Conservation (phyloP, 2,113 vertebrate species). For the Fulica atra region DNA sequence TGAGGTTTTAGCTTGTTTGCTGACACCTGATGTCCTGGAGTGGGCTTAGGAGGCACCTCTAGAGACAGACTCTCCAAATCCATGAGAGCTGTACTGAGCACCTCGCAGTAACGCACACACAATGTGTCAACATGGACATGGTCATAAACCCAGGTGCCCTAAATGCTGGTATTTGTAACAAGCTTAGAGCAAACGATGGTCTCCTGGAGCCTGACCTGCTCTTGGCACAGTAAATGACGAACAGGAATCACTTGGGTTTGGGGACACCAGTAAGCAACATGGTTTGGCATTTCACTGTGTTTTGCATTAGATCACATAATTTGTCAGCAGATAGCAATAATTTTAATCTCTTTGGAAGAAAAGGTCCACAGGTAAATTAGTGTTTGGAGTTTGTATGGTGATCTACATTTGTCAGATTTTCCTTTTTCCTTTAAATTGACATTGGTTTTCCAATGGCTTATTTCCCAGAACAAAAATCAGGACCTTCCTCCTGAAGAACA, state of each 20-base stretch:
- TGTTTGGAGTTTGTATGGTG: background rate
- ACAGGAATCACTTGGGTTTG: background rate
- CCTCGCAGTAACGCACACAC: background rate
- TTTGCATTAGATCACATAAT: background rate
- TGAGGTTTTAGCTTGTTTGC: background rate
- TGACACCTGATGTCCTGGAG: background rate
- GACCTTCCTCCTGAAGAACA: conserved; percentile 91
- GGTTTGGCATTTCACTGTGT: background rate
- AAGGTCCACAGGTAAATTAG: background rate
- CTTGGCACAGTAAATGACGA: background rate
- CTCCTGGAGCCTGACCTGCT: background rate
- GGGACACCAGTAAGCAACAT: background rate
- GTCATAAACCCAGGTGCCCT: background rate
- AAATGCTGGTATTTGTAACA: background rate
- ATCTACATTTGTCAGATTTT: background rate
- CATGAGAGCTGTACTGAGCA: fast-evolving
- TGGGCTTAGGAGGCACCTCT: background rate
- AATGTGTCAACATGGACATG: fast-evolving
- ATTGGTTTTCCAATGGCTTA: background rate
- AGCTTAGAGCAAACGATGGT: background rate
- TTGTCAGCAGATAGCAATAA: background rate
- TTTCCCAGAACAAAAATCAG: conserved; percentile 82
- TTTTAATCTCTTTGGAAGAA: background rate
- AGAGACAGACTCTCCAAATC: background rate
- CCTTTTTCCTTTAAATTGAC: background rate